Percentiles rank a stretch among this genome's conserved stretches.
Conservation (phyloP, 2,113 vertebrate genomes). For the Varanus komodoensis region DNA sequence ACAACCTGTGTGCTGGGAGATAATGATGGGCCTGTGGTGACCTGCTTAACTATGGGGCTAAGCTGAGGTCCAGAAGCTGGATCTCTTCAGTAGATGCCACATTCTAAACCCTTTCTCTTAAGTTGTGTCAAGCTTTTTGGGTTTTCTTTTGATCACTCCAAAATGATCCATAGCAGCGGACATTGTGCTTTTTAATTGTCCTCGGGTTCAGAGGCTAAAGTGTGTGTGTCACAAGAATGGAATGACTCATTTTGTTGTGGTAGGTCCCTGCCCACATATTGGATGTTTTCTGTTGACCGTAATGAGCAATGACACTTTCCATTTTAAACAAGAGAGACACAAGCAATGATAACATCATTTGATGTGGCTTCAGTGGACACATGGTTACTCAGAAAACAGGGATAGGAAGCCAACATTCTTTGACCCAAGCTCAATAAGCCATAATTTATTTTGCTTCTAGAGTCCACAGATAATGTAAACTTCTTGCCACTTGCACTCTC, state of each 20-base stretch:
- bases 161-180: neutral
- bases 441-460: slow-evolving; percentile 54
- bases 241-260: slow-evolving; percentile 63
- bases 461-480: slow-evolving; percentile 53
- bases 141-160: neutral
- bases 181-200: neutral
- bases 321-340: slow-evolving; percentile 67
- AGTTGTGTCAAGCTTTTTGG: neutral
- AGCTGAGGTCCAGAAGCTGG: neutral
- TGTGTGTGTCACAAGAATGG: neutral
- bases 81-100: neutral
- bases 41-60: neutral
- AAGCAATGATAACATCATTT: slow-evolving; percentile 52
- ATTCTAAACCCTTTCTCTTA: neutral
- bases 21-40: neutral
- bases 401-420: slow-evolving; percentile 28
- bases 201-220: neutral
- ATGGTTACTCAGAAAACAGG: slow-evolving; percentile 65
- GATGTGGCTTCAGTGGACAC: slow-evolving; percentile 56
- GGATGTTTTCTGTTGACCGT: slow-evolving; percentile 66
- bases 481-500: slow-evolving; percentile 26
- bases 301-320: slow-evolving; percentile 74
- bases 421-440: slow-evolving; percentile 38
- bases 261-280: slow-evolving; percentile 54
- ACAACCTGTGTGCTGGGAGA: neutral